Base-by-base conservation (phyloP, 2,797 vertebrate species). In the Anguilla pacifica region DNA sequence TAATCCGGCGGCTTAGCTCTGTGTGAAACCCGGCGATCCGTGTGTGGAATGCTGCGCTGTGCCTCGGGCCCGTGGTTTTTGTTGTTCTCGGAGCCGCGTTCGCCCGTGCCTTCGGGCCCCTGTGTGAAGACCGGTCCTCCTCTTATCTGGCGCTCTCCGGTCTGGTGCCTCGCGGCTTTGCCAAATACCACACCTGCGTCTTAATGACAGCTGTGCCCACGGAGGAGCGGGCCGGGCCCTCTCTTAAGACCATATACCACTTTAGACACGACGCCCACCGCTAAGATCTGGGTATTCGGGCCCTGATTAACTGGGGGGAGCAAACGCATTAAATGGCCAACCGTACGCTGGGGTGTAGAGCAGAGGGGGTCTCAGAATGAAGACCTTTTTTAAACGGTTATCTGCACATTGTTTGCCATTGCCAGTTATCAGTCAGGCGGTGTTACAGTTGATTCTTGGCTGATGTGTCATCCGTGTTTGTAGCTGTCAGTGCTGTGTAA, bases 111-210 rank as follows among this genome's bases (percentile, higher is more conserved):
- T 6, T 0, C 70, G 89, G 86, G 86, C 92, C 90, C 89, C 91
- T 89, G 90, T 91, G 79, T 91, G 31, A 91, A 51, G 90, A 83
- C 1, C 86, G 85, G 90, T 88, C 85, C 51, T 83, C 87, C 90
- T 92, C 22, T 89, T 82, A 88, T 93, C 90, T 51, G 91, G 88
- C 57, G 86, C 91, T 86, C 88, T 90, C 89, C 89, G 89, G 91
- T 91, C 90, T 93, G 92, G 90, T 93, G 93, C 95, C 93, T 91
- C 95, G 94, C 89, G 93, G 91, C 88, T 74, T 90, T 94, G 94
- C 89, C 89, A 96, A 94, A 95, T 96, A 94, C 91, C 93, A 90
- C 94, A 92, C 91, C 53, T 9, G 15, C 84, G 88, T 88, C 92
- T 92, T 89, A 94, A 94, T 89, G 87, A 89, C 91, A 90, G 87